Evolutionary conservation across 2,888 invertebrate genomes (phyloP).

Genomic region (Archips xylosteana): DNA sequence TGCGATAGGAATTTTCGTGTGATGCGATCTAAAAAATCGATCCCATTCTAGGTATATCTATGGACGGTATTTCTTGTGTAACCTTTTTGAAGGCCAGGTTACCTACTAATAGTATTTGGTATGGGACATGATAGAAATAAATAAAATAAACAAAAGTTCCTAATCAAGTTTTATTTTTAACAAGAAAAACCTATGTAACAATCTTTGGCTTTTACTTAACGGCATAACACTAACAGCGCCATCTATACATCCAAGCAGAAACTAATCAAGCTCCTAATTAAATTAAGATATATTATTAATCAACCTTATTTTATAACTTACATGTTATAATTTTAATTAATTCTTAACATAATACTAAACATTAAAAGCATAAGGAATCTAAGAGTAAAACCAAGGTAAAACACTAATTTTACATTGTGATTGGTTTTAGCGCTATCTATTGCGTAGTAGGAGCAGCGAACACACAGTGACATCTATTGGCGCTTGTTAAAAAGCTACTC

Average conservation of each 20-base stretch:
- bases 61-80: too few species aligned
- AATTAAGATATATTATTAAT: not conserved
- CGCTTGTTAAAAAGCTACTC: conserved; percentile 60
- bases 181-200: conserved; percentile 20
- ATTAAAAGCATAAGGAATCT: not conserved
- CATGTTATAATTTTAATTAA: not conserved
- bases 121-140: not conserved
- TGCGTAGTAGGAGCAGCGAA: not conserved
- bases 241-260: conserved; percentile 33
- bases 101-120: too few species aligned
- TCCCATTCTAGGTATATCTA: too few species aligned
- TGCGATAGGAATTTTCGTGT: too few species aligned
- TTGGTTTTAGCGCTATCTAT: conserved; percentile 16
- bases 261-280: conserved; percentile 21
- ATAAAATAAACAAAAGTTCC: not conserved
- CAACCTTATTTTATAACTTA: not conserved
- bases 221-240: conserved; percentile 27
- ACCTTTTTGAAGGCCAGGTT: too few species aligned
- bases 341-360: not conserved
- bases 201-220: conserved; percentile 32
- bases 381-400: too few species aligned
- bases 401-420: not conserved
- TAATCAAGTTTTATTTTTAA: conserved; percentile 1
- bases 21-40: too few species aligned
- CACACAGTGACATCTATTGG: conserved; percentile 21